Percentiles rank a stretch among this genome's conserved stretches.
Evolutionary conservation across 2,113 vertebrate species (phyloP).

Genomic region (Istiophorus platypterus): DNA sequence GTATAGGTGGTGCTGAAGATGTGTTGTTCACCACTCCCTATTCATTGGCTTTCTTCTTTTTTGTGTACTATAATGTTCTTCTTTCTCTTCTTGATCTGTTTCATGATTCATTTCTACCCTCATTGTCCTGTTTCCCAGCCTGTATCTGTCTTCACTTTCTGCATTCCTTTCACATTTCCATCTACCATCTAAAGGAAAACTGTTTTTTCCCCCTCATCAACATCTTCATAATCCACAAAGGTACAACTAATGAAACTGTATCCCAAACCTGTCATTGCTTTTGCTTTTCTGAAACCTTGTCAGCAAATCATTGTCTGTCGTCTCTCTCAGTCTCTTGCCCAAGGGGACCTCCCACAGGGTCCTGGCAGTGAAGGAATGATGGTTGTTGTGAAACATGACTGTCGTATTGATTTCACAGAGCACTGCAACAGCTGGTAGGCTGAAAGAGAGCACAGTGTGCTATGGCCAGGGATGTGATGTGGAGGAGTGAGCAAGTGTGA

Average conservation of each 20-base stretch:
- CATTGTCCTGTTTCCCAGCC: background rate
- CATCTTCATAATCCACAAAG: slow-evolving; percentile 1
- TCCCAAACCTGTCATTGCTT: slow-evolving; percentile 27
- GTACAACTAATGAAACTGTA: slow-evolving; percentile 32
- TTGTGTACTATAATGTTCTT: background rate
- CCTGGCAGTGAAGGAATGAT: slow-evolving; percentile 67
- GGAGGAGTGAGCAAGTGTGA: slow-evolving; percentile 71
- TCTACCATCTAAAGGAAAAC: background rate
- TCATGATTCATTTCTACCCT: slow-evolving; percentile 6
- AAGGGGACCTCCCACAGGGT: slow-evolving; percentile 68
- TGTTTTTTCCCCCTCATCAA: slow-evolving; percentile 19
- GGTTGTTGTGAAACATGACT: slow-evolving; percentile 77
- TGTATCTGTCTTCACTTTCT: background rate
- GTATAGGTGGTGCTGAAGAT: background rate
- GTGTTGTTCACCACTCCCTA: background rate
- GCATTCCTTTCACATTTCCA: slow-evolving; percentile 2
- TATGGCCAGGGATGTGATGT: slow-evolving; percentile 53
- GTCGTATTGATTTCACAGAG: slow-evolving; percentile 72
- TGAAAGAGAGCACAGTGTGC: slow-evolving; percentile 63
- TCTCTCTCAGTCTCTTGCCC: slow-evolving; percentile 56
- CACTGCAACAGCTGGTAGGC: slow-evolving; percentile 74
- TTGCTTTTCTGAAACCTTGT: slow-evolving; percentile 39
- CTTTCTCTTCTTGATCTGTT: background rate
- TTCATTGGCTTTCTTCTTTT: background rate
- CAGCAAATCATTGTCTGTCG: slow-evolving; percentile 45